Percentiles rank a stretch among this genome's conserved stretches.
Evolutionary conservation across 2,113 vertebrate species (phyloP).

Genomic region (Toxostoma redivivum): DNA sequence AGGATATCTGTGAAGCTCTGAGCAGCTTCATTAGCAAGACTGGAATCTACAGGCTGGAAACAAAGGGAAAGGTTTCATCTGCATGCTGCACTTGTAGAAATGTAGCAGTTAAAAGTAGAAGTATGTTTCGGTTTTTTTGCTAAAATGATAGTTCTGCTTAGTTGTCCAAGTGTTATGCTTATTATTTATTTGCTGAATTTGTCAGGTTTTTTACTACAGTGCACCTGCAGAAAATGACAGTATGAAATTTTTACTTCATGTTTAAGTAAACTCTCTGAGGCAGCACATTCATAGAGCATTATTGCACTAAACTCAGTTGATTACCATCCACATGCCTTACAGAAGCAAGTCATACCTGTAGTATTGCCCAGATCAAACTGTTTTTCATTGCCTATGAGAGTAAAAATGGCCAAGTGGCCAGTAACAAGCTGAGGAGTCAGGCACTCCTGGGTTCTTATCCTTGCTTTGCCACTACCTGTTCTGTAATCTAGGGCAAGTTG

Average conservation of each 20-base stretch:
- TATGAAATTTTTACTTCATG: background rate
- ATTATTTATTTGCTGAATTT: conserved; percentile 32
- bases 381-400: background rate
- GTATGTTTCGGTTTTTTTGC: background rate
- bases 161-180: background rate
- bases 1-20: background rate
- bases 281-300: conserved; percentile 28
- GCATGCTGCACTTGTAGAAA: background rate
- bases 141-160: background rate
- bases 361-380: background rate
- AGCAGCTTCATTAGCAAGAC: background rate
- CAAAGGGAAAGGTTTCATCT: conserved; percentile 32
- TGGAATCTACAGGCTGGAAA: conserved; percentile 14
- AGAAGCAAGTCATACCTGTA: conserved; percentile 48
- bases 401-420: background rate
- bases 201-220: background rate
- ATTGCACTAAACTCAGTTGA: conserved; percentile 38
- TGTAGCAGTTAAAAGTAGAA: background rate
- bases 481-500: conserved; percentile 14
- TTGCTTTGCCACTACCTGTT: conserved; percentile 17
- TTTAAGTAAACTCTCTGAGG: conserved; percentile 46
- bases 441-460: background rate
- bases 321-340: conserved; percentile 66
- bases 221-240: background rate
- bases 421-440: conserved; percentile 9